A percentile compares a stretch with the other conserved stretches of the same genome.
These are phyloP conservation scores for Augochlorella aurata DNA, from an alignment of 2,888 invertebrate genomes.

Conservation along the genomic window DNA sequence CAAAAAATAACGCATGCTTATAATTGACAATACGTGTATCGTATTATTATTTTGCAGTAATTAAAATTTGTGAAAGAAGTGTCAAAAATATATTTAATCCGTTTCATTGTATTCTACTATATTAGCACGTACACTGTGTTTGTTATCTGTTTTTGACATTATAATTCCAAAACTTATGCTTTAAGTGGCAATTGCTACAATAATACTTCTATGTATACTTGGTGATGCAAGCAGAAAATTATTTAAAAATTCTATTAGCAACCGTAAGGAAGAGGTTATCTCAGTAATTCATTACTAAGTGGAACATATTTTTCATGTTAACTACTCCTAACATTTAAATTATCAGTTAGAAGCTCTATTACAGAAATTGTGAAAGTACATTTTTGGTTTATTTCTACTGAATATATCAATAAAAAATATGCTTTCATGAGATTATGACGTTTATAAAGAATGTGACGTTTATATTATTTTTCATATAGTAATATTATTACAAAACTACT, in stretches of 20 bases:
- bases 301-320: neutral
- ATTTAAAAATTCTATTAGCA: neutral
- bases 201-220: neutral
- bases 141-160: neutral
- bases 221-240: neutral
- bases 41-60: slow-evolving; percentile 6
- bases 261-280: slow-evolving; percentile 33
- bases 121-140: neutral
- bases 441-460: neutral
- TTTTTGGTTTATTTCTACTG: neutral
- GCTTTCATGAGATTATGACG: neutral
- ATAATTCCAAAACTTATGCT: neutral
- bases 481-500: neutral
- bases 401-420: neutral
- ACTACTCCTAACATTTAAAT: neutral
- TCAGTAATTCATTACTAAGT: neutral
- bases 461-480: neutral
- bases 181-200: neutral
- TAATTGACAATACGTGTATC: slow-evolving; percentile 12
- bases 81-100: slow-evolving; percentile 5
- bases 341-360: neutral
- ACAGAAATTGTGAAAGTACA: neutral
- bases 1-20: slow-evolving; percentile 17
- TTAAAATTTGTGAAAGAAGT: slow-evolving; percentile 6
- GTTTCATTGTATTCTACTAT: neutral